Base-by-base conservation (phyloP, 2,797 vertebrate genomes). In the Eremophila alpestris region DNA sequence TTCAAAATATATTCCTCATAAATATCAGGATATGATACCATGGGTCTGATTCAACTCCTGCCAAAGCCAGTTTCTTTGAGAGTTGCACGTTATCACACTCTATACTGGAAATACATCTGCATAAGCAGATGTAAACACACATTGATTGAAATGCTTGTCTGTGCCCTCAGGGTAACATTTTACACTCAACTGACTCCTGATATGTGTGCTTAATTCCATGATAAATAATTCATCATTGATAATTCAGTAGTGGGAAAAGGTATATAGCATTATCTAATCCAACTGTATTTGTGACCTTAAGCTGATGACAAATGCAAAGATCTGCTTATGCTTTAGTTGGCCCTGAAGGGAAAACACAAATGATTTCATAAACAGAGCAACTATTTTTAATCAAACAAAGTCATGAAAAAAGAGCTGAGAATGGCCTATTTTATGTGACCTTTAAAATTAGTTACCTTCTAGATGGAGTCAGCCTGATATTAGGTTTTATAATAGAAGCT, bases 361-460 rank as follows among this genome's bases (percentile, higher is more conserved):
- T 76, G 54, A 95, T 80, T 95, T 91, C 77, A 91, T n/a, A 89
- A 89, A 95, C 49, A 84, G 54, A 92, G 38, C 21, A 89, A 71
- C 59, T 86, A 93, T 89, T 94, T 95, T 96, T 85, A 90, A 92
- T 76, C 86, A 96, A 92, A 80, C 6, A 27, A 49, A 71, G 46
- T 34, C 8, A 6, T 10, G 34, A 60, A 68, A 75, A 81, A 83
- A 82, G 16, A 77, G 24, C 30, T 41, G n/a, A 70, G 58, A 93
- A 60, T 90, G 79, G 76, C 78, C 89, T 87, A 81, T 90, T 93
- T 93, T 89, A 51, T 64, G 16, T 81, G 83, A 95, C 90, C 85
- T 97, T 97, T 96, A 87, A 95, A 95, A 90, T 63, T 6, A 67
- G 30, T 59, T 88, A 68, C 86, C 92, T 95, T 92, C 54, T 81